Evolutionary conservation across 2,113 vertebrate species (phyloP).

Genomic region (Petaurus breviceps): DNA sequence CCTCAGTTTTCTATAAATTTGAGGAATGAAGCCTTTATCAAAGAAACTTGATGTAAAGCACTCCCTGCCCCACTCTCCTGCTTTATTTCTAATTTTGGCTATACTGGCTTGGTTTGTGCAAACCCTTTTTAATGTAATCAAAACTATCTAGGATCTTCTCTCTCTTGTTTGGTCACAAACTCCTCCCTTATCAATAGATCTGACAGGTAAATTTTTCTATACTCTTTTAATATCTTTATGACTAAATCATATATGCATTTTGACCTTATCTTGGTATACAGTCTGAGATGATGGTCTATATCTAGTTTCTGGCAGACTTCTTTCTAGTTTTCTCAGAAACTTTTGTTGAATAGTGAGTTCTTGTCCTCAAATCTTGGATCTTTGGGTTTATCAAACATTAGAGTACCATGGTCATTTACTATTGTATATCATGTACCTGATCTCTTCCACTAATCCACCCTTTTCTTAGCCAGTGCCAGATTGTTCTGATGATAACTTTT

Average conservation of each 20-base stretch:
- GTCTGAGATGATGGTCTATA: neutral
- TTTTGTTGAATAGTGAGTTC: neutral
- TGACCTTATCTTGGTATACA: neutral
- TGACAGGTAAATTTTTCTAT: neutral
- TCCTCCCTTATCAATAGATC: neutral
- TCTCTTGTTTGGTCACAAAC: neutral
- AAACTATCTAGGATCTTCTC: neutral
- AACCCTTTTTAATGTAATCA: neutral
- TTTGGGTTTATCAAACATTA: neutral
- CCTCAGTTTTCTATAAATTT: neutral
- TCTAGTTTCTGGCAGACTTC: neutral
- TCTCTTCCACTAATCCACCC: neutral
- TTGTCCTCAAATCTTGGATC: neutral
- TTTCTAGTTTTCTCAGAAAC: neutral
- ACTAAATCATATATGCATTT: neutral
- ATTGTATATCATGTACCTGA: neutral
- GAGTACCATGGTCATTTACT: neutral
- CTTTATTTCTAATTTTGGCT: neutral
- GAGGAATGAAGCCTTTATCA: neutral
- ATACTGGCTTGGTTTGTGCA: neutral
- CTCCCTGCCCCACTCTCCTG: neutral
- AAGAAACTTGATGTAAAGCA: neutral
- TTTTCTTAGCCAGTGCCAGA: neutral
- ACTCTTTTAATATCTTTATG: neutral
- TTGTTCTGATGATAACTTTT: neutral